A percentile compares a stretch with the other conserved stretches of the same genome.
phyloP scores from a whole-genome alignment of 2,797 vertebrate species.

The Tokudaia tokunoshimensis region DNA sequence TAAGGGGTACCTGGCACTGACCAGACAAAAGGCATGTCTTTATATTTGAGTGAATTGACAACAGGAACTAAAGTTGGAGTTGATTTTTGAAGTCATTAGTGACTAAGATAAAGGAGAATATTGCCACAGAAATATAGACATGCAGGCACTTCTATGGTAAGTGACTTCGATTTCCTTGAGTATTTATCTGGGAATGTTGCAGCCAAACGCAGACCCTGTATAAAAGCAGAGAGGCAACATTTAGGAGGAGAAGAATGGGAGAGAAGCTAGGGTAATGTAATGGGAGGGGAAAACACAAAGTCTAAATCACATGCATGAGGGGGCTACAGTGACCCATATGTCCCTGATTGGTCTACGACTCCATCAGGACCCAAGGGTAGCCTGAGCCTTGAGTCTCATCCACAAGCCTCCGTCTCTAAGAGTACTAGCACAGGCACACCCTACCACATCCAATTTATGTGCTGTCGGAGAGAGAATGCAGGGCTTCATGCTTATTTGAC shows the following conservation, averaged over 20 bases:
- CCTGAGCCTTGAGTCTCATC: background rate
- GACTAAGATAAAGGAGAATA: background rate
- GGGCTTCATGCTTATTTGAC: background rate
- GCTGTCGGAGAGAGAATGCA: background rate
- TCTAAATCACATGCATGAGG: too few relatives aligned
- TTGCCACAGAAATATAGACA: background rate
- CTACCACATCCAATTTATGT: background rate
- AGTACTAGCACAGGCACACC: background rate
- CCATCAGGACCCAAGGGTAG: too few relatives aligned
- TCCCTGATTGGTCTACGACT: background rate
- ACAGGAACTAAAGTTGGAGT: background rate
- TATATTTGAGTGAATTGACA: background rate
- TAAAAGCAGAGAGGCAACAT: background rate
- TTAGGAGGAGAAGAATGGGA: background rate
- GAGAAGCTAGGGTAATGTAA: background rate
- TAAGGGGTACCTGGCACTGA: background rate
- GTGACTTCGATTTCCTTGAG: background rate
- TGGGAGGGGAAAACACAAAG: background rate
- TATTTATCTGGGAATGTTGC: background rate
- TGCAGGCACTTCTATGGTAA: background rate
- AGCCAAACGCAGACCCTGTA: background rate
- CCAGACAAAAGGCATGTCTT: background rate
- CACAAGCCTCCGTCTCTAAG: too few relatives aligned
- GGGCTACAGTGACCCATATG: too few relatives aligned
- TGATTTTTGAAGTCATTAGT: background rate